Evolutionary conservation across 1,140 invertebrate genomes (phyloP).

Genomic region (Aethina tumida): DNA sequence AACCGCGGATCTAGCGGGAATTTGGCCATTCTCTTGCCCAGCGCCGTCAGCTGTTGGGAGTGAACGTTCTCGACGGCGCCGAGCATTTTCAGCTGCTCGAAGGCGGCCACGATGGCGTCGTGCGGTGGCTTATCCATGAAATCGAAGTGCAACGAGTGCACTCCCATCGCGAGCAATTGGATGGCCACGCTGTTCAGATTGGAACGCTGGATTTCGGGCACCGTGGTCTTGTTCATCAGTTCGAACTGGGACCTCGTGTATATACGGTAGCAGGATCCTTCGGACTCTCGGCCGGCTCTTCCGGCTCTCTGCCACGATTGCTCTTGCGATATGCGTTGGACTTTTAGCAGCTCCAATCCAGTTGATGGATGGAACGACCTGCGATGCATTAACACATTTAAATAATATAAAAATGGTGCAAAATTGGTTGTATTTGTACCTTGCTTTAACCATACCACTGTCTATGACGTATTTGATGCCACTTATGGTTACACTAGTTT

Average conservation of each 20-base stretch:
- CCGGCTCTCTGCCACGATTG: slow-evolving; percentile 89
- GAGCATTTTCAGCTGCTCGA: slow-evolving; percentile 61
- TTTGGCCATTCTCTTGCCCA: slow-evolving; percentile 77
- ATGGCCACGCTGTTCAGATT: slow-evolving; percentile 38
- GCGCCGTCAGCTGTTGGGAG: slow-evolving; percentile 53
- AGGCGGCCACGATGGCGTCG: slow-evolving; percentile 56
- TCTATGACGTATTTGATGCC: slow-evolving; percentile 93
- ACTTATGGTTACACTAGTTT: slow-evolving; percentile 92
- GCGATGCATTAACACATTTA: slow-evolving; percentile 18
- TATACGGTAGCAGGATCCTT: slow-evolving; percentile 75
- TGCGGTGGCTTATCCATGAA: slow-evolving; percentile 81
- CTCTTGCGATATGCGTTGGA: slow-evolving; percentile 78
- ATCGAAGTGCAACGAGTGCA: slow-evolving; percentile 76
- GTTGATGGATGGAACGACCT: slow-evolving; percentile 70
- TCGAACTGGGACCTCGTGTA: slow-evolving; percentile 63
- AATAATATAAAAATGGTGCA: slow-evolving; percentile 6
- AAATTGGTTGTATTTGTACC: slow-evolving; percentile 38
- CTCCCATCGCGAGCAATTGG: slow-evolving; percentile 75
- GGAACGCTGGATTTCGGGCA: slow-evolving; percentile 77
- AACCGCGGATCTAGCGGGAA: slow-evolving; percentile 91
- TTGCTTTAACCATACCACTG: slow-evolving; percentile 85
- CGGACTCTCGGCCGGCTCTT: slow-evolving; percentile 75
- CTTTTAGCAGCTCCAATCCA: slow-evolving; percentile 75
- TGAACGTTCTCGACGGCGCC: slow-evolving; percentile 56
- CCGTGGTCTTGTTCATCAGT: slow-evolving; percentile 54